Evolutionary conservation across 2,113 vertebrate species (phyloP).

Genomic region (Cyprinodon brontotheroides): DNA sequence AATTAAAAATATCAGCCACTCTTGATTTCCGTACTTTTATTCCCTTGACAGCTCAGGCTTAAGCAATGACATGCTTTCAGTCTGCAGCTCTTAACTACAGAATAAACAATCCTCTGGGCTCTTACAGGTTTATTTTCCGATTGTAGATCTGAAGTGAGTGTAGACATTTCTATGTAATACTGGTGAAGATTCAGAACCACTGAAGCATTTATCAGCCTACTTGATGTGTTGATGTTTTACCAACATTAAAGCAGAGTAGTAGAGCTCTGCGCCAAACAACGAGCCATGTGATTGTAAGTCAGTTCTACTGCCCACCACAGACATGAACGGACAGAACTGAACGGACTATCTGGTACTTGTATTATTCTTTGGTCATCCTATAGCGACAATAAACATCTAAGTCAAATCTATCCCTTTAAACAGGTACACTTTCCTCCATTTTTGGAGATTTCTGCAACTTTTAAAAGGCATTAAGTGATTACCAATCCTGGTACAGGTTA

Average conservation of each 20-base stretch:
- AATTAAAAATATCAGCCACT: conserved; percentile 15
- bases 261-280: too few species aligned
- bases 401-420: too few species aligned
- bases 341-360: too few species aligned
- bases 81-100: background rate
- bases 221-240: conserved; percentile 39
- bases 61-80: background rate
- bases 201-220: background rate
- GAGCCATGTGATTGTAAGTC: too few species aligned
- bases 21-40: conserved; percentile 21
- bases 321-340: too few species aligned
- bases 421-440: too few species aligned
- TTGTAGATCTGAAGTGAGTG: conserved; percentile 4
- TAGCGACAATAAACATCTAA: too few species aligned
- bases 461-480: too few species aligned
- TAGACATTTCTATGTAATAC: background rate
- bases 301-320: too few species aligned
- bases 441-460: too few species aligned
- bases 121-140: background rate
- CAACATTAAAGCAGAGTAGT: background rate
- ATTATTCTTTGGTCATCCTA: too few species aligned
- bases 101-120: background rate
- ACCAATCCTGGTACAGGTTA: too few species aligned
- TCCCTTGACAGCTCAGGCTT: conserved; percentile 5
- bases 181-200: conserved; percentile 7